Base-by-base conservation (phyloP, 2,888 invertebrate genomes). In the Zelleria hepariella region DNA sequence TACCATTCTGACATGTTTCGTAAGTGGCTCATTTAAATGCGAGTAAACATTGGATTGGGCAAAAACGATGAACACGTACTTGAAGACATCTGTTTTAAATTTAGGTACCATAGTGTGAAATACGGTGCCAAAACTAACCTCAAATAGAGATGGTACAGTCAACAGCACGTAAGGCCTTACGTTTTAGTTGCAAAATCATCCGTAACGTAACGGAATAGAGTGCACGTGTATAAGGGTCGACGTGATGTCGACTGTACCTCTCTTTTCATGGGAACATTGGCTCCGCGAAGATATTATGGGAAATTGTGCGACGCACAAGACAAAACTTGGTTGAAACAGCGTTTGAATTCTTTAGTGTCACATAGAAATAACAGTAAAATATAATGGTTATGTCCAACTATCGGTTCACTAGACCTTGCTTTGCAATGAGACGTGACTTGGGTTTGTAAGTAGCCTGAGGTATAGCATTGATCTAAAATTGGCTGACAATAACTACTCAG, bases 371-470 rank as follows among this genome's bases (percentile, higher is more conserved):
- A 75, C 78, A 72, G 78, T 81, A 74, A 77, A 77, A 73, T 67
- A 71, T 77, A 74, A 74, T 70, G 67, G 71, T 69, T 67, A 77
- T 69, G 73, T 72, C 70, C 71, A 78, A 71, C 76, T 80, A 80
- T 78, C 72, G 72, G 64, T 65, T 71, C 72, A 70, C 74, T 73
- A 79, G 79, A 77, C 77, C 78, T 79, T 75, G 82, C 78, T 74
- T 77, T 68, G 74, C 72, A 68, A 66, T 61, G 64, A 67, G 67
- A 84, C 86, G 86, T 84, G 86, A 84, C 77, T 73, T 62, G 83
- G 64, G 62, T 82, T 65, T 62, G 59, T 65, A 64, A 68, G 65
- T 61, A 59, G 61, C 60, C 52, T 55, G 6, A 57, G 53, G 47
- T 51, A 51, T 18, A 49, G n/a, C 18, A n/a, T 10, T 51, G 51